These are phyloP conservation scores for Heteromyza rotundicornis DNA, from an alignment of 2,888 invertebrate species.

Conservation along the genomic window DNA sequence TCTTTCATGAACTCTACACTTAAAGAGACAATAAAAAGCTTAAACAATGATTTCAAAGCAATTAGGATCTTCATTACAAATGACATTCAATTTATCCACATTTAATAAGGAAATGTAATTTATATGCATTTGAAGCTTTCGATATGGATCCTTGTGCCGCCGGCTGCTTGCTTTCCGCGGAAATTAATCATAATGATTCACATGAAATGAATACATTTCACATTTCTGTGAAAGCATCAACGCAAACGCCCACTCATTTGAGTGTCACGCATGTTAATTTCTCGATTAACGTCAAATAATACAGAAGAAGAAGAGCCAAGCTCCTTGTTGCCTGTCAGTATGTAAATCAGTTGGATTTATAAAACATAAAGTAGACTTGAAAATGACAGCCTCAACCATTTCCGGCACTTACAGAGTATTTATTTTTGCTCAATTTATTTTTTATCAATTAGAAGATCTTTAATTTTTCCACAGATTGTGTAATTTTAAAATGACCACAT, in stretches of 20 bases:
- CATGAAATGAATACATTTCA: background rate
- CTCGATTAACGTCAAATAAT: background rate
- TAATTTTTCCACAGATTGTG: too few relatives aligned
- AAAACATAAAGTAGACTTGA: too few relatives aligned
- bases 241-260: background rate
- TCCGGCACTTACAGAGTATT: too few relatives aligned
- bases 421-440: too few relatives aligned
- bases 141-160: background rate
- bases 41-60: background rate
- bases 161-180: background rate
- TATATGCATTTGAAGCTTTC: constrained; percentile 8
- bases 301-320: too few relatives aligned
- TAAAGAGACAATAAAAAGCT: too few relatives aligned
- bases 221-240: background rate
- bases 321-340: too few relatives aligned
- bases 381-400: too few relatives aligned
- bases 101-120: constrained; percentile 19
- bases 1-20: background rate
- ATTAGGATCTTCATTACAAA: background rate
- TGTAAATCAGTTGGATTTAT: too few relatives aligned
- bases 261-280: background rate
- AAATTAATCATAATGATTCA: constrained; percentile 3
- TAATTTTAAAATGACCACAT: too few relatives aligned
- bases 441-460: too few relatives aligned
- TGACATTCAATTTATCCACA: background rate